Base-by-base conservation (phyloP, 1,140 invertebrate genomes). In the Plectrocnemia conspersa region DNA sequence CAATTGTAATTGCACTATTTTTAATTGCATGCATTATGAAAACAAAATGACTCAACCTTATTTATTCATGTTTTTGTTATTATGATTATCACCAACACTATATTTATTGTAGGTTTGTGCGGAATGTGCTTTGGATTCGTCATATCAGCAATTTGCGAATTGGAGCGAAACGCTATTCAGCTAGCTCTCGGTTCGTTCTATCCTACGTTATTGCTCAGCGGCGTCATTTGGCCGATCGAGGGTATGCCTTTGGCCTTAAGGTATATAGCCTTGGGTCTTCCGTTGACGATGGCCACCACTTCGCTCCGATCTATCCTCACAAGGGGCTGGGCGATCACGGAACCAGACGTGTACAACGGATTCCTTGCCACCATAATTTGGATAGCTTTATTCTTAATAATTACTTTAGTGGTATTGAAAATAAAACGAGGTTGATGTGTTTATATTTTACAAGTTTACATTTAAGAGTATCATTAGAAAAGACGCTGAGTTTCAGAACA, bases 71-170 rank as follows among this genome's bases (percentile, higher is more conserved):
- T n/a, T n/a, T n/a, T n/a, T 40, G 10, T 9, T 11, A 41, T n/a
- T n/a, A n/a, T n/a, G n/a, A n/a, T n/a, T n/a, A n/a, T n/a, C n/a
- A n/a, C n/a, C n/a, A n/a, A n/a, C n/a, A n/a, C n/a, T n/a, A n/a
- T n/a, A n/a, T n/a, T 15, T 25, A 59, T 55, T 59, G 0, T 61
- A 75, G 73, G 73, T 49, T 78, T 93, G 7, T 94, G 91, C 68
- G 94, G 93, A 63, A 97, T 97, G 93, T 89, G 88, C 65, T 93
- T 93, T 68, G 88, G 88, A 42, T 88, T 97, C 70, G 85, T 96
- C n/a, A 94, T 95, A 62, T 96, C 92, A 4, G 87, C 90, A 7
- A 81, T 93, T 22, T 93, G 91, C 71, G 89, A 93, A 65, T 80
- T 93, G 56, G 93, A 97, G 74, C 82, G 89, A 54, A 93, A 93